Base-by-base conservation (phyloP, 2,797 vertebrate genomes). In the Rhynchonycteris naso region DNA sequence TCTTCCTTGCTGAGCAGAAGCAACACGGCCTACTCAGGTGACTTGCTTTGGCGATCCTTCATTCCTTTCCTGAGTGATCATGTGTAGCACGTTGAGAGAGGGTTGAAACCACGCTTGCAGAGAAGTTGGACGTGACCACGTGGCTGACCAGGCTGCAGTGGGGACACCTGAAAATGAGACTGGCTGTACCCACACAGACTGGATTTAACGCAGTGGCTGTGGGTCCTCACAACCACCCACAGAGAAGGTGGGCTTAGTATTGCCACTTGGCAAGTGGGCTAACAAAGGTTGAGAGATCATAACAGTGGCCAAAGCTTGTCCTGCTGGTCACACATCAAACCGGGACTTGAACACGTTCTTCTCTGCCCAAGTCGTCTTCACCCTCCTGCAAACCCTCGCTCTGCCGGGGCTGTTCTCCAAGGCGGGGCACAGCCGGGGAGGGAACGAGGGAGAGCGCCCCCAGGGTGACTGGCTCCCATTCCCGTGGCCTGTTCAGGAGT, bases 401-500 rank as follows among this genome's bases (percentile, higher is more conserved):
- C 54, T 65, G 26, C 81, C 3, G 0, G 14, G 15, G 54, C 58
- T 6, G 35, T 16, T 26, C 66, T 65, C 72, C 38, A n/a, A 47
- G 88, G 58, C 68, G 82, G 50, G 54, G 58, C 19, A 38, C 28
- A 19, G 71, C 28, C 6, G 5, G 7, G 15, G 68, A 19, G 54
- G 50, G 33, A 38, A 35, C 3, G 66, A 58, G 38, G 18, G 5
- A 26, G 58, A 61, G 52, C 50, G 72, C 50, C 72, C 61, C 13
- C 11, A 33, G 22, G 35, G 54, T 4, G 0, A 10, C 9, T 43
- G 18, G 7, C 35, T 65, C 15, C 33, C 24, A 3, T 5, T 21
- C 15, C 14, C 0, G 28, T 4, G n/a, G 35, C 38, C 2, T 5
- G 13, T 35, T 47, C 28, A 28, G 22, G 59, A 19, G 7, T 0